Conservation (phyloP, 2,888 invertebrate genomes). For the Actias luna region DNA sequence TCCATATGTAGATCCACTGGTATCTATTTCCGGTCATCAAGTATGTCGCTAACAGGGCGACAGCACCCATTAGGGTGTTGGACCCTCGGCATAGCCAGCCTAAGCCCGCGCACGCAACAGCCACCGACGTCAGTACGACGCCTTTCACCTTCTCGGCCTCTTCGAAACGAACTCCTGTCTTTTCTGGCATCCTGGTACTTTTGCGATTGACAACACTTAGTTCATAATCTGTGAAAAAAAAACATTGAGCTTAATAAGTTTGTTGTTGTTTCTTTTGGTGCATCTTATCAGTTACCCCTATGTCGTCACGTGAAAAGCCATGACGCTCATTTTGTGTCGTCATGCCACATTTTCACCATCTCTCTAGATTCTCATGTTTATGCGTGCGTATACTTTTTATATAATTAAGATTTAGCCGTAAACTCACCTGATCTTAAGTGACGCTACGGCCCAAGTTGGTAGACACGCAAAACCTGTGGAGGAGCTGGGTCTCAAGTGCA, state of each 20-base stretch:
- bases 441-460: no score
- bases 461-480: no score
- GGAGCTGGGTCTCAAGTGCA: no score
- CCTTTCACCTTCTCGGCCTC: conserved; percentile 63
- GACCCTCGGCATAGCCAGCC: conserved; percentile 53
- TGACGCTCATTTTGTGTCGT: no score
- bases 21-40: conserved; percentile 71
- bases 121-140: conserved; percentile 51
- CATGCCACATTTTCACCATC: no score
- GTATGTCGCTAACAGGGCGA: conserved; percentile 52
- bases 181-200: conserved; percentile 69
- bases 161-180: conserved; percentile 65
- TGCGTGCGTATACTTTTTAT: no score
- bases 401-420: no score
- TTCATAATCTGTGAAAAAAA: conserved; percentile 34
- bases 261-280: no score
- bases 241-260: neutral
- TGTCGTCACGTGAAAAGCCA: no score
- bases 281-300: no score
- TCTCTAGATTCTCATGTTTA: no score
- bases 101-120: conserved; percentile 38
- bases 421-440: no score
- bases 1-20: conserved; percentile 75
- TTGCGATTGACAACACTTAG: conserved; percentile 31
- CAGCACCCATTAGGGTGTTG: conserved; percentile 40